Base-by-base conservation (phyloP, 2,113 vertebrate species). In the Nannospalax galili region DNA sequence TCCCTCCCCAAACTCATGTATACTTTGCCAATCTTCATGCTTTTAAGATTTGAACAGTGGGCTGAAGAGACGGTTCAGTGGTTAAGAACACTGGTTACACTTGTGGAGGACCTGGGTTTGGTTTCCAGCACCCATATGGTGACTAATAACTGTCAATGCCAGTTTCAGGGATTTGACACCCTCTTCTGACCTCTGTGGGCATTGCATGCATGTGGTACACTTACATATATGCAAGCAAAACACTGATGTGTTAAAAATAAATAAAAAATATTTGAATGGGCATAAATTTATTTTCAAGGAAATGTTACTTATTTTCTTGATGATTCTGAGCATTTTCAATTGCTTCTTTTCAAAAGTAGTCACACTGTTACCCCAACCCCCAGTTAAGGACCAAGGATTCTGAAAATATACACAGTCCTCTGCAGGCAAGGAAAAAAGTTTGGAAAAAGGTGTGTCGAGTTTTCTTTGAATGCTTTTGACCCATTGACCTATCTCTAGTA, bases 381-480 rank as follows among this genome's bases (percentile, higher is more conserved):
- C 60, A 48, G 67, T 80, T n/a, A 93, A 84, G 12, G 37, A 86
- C 19, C n/a, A 82, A 78, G 17, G 37, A 45, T 95, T 90, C 56
- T 42, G 70, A 96, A 96, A 87, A 77, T 22, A 85, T 52, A 40
- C 78, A 45, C 58, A 85, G 90, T 79, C 58, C 37, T n/a, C 11
- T 6, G 52, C 7, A 67, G 84, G 17, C 45, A 48, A 91, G 67
- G 16, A 40, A 1, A 48, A 92, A 94, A 67, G 60, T 62, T 72
- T 74, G 60, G 65, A 45, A 86, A 58, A 35, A 91, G 30, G 37
- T 26, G 5, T 45, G 30, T 60, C 52, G 78, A 16, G 8, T 82
- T 91, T 90, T 89, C n/a, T 86, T 67, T 91, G 48, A 74, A 30
- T 86, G 64, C 62, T 86, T 93, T 35, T 84, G 81, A 72, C 72